These are phyloP conservation scores for Yponomeuta plumbellus DNA, from an alignment of 2,888 invertebrate genomes.

Conservation along the genomic window DNA sequence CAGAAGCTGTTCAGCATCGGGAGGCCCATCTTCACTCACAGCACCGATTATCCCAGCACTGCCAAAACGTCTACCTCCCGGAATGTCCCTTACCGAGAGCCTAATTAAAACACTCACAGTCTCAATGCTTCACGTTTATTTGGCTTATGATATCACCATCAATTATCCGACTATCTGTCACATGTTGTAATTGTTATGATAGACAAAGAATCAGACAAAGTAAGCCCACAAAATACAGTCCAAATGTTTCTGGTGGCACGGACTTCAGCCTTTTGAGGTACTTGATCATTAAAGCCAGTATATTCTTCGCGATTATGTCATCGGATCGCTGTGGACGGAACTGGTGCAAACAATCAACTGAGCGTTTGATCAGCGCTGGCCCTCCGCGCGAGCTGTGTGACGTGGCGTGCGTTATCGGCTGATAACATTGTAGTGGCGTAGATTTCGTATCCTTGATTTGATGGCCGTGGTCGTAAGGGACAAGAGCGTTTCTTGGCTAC, in stretches of 20 bases:
- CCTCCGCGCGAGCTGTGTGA: not conserved
- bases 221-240: too few species aligned
- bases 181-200: too few species aligned
- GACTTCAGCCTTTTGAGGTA: not conserved
- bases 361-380: not conserved
- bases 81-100: not conserved
- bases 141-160: too few species aligned
- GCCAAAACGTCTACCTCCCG: not conserved
- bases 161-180: too few species aligned
- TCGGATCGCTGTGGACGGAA: not conserved
- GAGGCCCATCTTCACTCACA: conserved; percentile 48
- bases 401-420: not conserved
- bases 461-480: too few species aligned
- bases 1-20: conserved; percentile 63
- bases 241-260: too few species aligned
- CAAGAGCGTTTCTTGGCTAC: too few species aligned
- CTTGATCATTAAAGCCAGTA: conserved; percentile 3
- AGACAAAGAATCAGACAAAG: too few species aligned
- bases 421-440: conserved; percentile 1
- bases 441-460: not conserved
- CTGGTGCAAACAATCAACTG: conserved; percentile 1
- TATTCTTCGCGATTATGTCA: conserved; percentile 10
- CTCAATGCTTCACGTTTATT: too few species aligned
- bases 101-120: too few species aligned
- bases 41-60: conserved; percentile 22